Evolutionary conservation across 2,888 invertebrate species (phyloP), one percentile per base, ranked within the genome.

Genomic region (Balanococcus diminutus): DNA sequence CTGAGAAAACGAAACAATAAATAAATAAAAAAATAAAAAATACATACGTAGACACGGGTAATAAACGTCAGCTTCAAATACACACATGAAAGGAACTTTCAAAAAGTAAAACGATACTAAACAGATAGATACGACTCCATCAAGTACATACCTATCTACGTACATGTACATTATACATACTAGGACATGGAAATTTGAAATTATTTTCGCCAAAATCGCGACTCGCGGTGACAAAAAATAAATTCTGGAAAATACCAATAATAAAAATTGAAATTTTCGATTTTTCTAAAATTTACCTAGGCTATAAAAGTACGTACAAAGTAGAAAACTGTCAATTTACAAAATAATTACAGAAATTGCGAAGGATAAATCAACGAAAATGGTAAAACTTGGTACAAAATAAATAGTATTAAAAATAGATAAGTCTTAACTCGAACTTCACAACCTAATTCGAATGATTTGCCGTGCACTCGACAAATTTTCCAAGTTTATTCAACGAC

Each of bases 401-500:
- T 19, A 56, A 19, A 56, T n/a, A 51, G 4, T 51, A 61, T 61
- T 19, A 61, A 22, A 56, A 56, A 22, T 19, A 19, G 19, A 56
- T 19, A 51, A 51, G 19, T 19, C 25, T 22, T 9, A 19, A 42
- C n/a, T 25, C 39, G n/a, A 81, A 22, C n/a, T 81, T 42, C 46
- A 42, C 28, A 42, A 51, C 36, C 46, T 81, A 42, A 81, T 81
- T 81, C 9, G 16, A 81, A 28, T 42, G 8, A 46, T 81, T 46
- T 9, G 16, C 5, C 19, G 75, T 2, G 9, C 85, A 85, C 8
- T 75, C 46, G 8, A 46, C 51, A 16, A 85, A 42, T 79, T 85
- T 85, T 22, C 85, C 85, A 11, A 75, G 46, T 75, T 79, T 75
- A 28, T 85, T 85, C 85, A 85, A 85, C 3, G 31, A 16, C 31